Evolutionary conservation across 2,888 invertebrate genomes (phyloP).

Genomic region (Lasioglossum morio): DNA sequence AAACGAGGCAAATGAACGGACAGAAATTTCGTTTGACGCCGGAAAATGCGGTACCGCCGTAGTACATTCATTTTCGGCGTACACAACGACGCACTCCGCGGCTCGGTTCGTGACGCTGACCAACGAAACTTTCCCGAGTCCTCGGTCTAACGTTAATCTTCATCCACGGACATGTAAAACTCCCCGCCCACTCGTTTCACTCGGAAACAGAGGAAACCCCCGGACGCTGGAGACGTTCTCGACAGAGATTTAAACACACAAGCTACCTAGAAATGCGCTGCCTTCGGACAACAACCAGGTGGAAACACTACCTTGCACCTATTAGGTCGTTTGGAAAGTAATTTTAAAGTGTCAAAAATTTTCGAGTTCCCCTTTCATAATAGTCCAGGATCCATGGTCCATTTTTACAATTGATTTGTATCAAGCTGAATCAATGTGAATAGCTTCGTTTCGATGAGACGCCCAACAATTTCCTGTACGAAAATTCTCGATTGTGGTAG

Average conservation of each 20-base stretch:
- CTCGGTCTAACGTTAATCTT: constrained; percentile 66
- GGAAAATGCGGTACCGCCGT: constrained; percentile 19
- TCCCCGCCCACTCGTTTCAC: constrained; percentile 45
- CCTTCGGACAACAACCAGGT: background rate
- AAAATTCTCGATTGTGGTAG: too few relatives aligned
- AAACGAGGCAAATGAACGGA: constrained; percentile 40
- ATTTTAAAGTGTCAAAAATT: too few relatives aligned
- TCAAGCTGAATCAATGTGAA: too few relatives aligned
- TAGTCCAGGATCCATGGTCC: too few relatives aligned
- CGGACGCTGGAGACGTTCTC: background rate
- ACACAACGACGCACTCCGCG: constrained; percentile 4
- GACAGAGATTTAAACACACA: background rate
- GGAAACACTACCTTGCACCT: background rate
- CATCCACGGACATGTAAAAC: constrained; percentile 39
- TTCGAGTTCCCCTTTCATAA: too few relatives aligned
- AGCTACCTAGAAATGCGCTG: background rate
- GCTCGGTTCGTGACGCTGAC: constrained; percentile 14
- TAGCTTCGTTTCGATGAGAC: too few relatives aligned
- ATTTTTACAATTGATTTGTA: too few relatives aligned
- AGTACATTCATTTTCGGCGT: constrained; percentile 41
- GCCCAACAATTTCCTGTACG: too few relatives aligned
- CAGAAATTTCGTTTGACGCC: constrained; percentile 35
- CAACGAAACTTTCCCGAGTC: constrained; percentile 36
- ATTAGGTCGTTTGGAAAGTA: too few relatives aligned
- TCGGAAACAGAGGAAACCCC: background rate